Evolutionary conservation across 2,888 invertebrate genomes (phyloP).

Genomic region (Eupithecia dodoneata): DNA sequence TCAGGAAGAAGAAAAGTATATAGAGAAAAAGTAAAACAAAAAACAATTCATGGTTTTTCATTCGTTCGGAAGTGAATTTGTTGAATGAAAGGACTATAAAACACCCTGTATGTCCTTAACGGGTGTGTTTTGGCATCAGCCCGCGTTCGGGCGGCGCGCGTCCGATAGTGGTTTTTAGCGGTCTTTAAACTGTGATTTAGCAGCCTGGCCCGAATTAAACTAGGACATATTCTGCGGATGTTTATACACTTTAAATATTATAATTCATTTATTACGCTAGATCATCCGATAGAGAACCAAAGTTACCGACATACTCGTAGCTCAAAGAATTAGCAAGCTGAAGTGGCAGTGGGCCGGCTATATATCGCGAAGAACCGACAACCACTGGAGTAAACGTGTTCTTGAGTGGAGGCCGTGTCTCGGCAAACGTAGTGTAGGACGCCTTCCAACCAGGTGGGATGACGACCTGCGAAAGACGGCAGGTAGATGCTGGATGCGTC

Average conservation of each 20-base stretch:
- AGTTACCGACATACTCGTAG: no score
- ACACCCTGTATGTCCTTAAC: constrained; percentile 5
- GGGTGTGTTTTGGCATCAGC: constrained; percentile 21
- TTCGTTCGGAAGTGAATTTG: background rate
- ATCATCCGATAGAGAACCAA: no score
- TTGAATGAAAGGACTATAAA: background rate
- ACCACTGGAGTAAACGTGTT: background rate
- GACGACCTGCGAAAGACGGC: no score
- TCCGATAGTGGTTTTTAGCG: constrained; percentile 43
- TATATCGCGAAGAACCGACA: background rate
- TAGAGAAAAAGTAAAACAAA: no score
- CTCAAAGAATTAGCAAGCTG: no score
- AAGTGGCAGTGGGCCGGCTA: no score
- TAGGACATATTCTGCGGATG: background rate
- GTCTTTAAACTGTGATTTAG: constrained; percentile 39
- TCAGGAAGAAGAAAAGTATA: background rate
- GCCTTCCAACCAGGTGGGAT: no score
- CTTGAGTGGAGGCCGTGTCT: no score
- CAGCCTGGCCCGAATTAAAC: constrained; percentile 21
- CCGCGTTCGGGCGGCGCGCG: constrained; percentile 11
- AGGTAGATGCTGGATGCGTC: no score
- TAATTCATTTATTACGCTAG: background rate
- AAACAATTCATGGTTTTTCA: background rate
- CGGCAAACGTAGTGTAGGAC: no score
- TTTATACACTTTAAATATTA: background rate